phyloP scores from a whole-genome alignment of 1,140 invertebrate genomes.

The Camponotus vicinus region DNA sequence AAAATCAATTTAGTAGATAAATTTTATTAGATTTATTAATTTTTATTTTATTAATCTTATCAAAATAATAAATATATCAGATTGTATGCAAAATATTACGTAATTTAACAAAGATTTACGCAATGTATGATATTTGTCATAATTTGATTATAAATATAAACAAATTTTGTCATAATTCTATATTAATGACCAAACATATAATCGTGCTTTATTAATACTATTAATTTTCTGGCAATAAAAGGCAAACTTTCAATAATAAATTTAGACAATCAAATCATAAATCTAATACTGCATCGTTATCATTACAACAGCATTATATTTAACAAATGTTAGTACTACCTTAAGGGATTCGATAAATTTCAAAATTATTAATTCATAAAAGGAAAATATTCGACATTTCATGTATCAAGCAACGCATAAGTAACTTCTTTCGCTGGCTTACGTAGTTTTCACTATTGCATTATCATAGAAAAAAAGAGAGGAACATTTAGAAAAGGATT shows the following conservation, averaged over 20 bases:
- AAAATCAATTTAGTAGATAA: background rate
- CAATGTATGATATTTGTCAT: background rate
- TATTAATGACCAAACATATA: background rate
- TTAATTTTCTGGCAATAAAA: background rate
- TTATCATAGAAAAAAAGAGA: constrained; percentile 37
- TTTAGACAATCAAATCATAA: background rate
- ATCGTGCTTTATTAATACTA: background rate
- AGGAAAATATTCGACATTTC: background rate
- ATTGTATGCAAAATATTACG: background rate
- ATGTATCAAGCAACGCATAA: background rate
- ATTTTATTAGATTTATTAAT: background rate
- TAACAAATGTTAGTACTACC: background rate
- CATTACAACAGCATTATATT: background rate
- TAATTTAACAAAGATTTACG: background rate
- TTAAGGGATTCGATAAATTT: background rate
- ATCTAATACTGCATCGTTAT: background rate
- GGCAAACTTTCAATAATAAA: background rate
- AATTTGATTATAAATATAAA: too few relatives aligned
- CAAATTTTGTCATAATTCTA: constrained; percentile 2
- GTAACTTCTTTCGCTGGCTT: background rate
- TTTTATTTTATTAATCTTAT: too few relatives aligned
- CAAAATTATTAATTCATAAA: background rate
- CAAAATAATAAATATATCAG: too few relatives aligned
- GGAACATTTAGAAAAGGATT: background rate
- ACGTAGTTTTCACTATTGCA: constrained; percentile 6